Evolutionary conservation across 2,797 vertebrate genomes (phyloP), one percentile per base, ranked within the genome.

Genomic region (Pangasius larnaudii): DNA sequence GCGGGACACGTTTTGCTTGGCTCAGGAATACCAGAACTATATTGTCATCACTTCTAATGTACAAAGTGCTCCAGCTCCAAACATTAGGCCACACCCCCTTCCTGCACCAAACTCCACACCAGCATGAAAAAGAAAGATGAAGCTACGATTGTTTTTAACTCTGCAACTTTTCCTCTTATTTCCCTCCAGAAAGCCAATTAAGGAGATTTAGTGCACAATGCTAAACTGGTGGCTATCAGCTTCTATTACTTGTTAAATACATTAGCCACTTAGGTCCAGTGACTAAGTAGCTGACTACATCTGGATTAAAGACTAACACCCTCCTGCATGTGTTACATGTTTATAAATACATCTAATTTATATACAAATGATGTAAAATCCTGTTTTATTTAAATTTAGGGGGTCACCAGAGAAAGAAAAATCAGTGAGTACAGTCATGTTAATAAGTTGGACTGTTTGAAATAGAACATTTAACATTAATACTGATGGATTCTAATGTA

Each of bases 391-490:
- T 10, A 88, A 36, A 11, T 88, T 58, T 95, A 99, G 98, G 90
- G 97, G 97, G 87, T 99, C 98, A 30, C 98, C 98, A 63, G 98
- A 99, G 95, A 97, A 96, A 96, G 98, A 99, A 49, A 97, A 96
- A 94, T 95, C 96, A 88, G 98, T 98, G 95, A 98, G 98, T 96
- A 96, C 5, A 56, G 24, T 39, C 82, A 36, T 36, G 49, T n/a
- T 30, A 19, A 61, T 49, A 2, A 51, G 14, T 67, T 69, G 27
- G 11, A 78, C 16, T 42, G 14, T 78, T 33, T 18, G 13, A 36
- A 3, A 42, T 75, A 1, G 14, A 49, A 36, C 16, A 9, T 46
- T 53, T 71, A 65, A 2, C 27, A 22, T 49, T 56, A 49, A 36
- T 46, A 56, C 8, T 65, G 7, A 18, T 63, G 30, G 6, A 11